Conservation (phyloP, 1,140 invertebrate species). For the Onthophagus taurus region DNA sequence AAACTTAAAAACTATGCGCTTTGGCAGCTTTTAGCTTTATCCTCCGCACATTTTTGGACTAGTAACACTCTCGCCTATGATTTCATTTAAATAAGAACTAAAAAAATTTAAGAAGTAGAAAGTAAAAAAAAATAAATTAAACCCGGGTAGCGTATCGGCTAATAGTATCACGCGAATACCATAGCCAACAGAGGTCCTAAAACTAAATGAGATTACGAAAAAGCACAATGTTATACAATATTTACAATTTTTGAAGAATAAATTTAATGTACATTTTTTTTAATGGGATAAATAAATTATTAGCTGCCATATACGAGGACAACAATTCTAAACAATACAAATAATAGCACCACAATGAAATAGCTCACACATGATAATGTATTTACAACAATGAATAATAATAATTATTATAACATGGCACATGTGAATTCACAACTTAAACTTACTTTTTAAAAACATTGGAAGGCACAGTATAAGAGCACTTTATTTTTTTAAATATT, state of each 20-base stretch:
- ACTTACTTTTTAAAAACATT: conserved; percentile 2
- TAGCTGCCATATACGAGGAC: conserved; percentile 11
- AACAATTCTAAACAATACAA: background rate
- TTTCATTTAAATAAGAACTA: conserved; percentile 5
- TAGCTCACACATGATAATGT: conserved; percentile 8
- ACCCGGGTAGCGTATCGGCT: conserved; percentile 30
- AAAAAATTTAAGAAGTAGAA: conserved; percentile 6
- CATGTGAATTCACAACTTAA: conserved; percentile 16
- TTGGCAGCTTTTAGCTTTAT: too few species aligned
- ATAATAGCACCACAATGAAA: conserved; percentile 9
- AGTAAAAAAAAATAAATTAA: conserved; percentile 22
- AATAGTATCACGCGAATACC: conserved; percentile 27
- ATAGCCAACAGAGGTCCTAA: conserved; percentile 12
- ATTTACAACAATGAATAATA: too few species aligned
- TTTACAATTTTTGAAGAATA: background rate
- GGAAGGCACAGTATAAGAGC: conserved; percentile 12
- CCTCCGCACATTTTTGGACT: conserved; percentile 19
- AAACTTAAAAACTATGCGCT: conserved; percentile 25
- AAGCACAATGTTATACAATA: background rate
- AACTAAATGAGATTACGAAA: conserved; percentile 14
- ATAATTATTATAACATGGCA: conserved; percentile 16
- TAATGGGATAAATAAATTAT: background rate
- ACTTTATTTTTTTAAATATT: background rate
- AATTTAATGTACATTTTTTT: background rate
- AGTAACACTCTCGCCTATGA: conserved; percentile 31